Evolutionary conservation across 2,113 vertebrate species (phyloP).

Genomic region (Pontoporia blainvillei): DNA sequence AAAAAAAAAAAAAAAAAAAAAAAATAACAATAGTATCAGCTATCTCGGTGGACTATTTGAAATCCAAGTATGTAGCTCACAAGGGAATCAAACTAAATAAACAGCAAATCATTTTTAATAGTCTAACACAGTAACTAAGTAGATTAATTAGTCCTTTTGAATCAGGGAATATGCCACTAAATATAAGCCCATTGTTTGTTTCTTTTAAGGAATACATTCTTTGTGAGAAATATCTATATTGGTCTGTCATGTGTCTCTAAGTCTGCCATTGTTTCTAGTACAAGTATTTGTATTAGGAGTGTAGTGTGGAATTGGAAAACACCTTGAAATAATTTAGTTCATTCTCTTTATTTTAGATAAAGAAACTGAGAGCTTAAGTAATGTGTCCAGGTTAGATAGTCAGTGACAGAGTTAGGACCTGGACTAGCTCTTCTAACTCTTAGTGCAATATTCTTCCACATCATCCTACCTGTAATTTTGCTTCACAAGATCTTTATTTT

Average conservation of each 20-base stretch:
- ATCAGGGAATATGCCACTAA: not conserved
- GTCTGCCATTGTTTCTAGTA: not conserved
- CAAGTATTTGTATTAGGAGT: not conserved
- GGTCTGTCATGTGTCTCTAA: not conserved
- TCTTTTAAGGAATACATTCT: not conserved
- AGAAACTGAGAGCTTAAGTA: not conserved
- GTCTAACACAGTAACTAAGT: not conserved
- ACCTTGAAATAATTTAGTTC: not conserved
- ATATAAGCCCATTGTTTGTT: not conserved
- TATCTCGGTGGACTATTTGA: not conserved
- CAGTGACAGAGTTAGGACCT: not conserved
- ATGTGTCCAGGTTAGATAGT: not conserved
- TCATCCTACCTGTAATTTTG: constrained; percentile 13
- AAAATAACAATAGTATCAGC: no score
- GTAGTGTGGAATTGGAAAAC: not conserved
- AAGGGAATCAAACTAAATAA: constrained; percentile 7
- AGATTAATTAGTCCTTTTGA: constrained; percentile 9
- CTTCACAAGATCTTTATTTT: not conserved
- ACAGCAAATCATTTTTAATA: constrained; percentile 1
- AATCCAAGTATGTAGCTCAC: constrained; percentile 2
- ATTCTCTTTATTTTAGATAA: not conserved
- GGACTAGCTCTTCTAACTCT: not conserved
- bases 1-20: no score
- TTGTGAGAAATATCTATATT: not conserved
- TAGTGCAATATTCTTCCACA: not conserved